phyloP scores from a whole-genome alignment of 2,888 invertebrate genomes.

The Phyllotreta striolata region DNA sequence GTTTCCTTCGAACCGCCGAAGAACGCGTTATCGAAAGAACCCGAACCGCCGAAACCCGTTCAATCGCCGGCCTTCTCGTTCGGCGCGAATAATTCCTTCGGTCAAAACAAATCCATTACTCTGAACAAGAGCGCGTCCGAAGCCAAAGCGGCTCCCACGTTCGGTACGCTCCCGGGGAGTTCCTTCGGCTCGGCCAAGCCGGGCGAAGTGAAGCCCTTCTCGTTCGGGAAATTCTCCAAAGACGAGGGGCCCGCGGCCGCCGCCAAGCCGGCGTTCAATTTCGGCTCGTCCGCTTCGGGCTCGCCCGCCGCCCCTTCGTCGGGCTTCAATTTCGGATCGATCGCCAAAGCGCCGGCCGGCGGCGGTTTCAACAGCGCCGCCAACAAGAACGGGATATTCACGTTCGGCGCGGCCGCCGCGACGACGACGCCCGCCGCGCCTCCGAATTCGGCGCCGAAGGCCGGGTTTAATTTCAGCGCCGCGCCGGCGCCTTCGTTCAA shows the following conservation, averaged over 20 bases:
- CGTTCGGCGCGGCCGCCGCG: constrained; percentile 46
- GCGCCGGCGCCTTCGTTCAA: constrained; percentile 18
- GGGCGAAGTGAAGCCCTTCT: constrained; percentile 46
- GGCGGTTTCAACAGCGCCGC: constrained; percentile 26
- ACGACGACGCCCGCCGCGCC: constrained; percentile 15
- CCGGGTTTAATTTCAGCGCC: constrained; percentile 54
- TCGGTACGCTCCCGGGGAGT: constrained; percentile 17
- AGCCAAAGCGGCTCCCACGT: constrained; percentile 27
- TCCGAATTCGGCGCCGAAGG: constrained; percentile 48
- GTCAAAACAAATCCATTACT: constrained; percentile 3
- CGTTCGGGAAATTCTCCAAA: neutral
- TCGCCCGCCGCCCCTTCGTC: no score
- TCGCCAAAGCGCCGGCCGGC: constrained; percentile 35
- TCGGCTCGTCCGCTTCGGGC: constrained; percentile 23
- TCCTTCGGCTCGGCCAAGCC: constrained; percentile 17
- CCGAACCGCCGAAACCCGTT: neutral
- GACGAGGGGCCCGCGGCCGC: neutral
- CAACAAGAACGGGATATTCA: constrained; percentile 50
- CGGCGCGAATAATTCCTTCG: constrained; percentile 18
- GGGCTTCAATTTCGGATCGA: constrained; percentile 55
- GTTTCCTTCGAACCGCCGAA: constrained; percentile 4
- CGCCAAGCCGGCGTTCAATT: constrained; percentile 19
- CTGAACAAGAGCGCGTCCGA: constrained; percentile 27
- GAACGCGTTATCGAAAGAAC: neutral
- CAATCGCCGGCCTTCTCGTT: constrained; percentile 26